Evolutionary conservation across 2,888 invertebrate genomes (phyloP).

Genomic region (Ophion slaviceki): DNA sequence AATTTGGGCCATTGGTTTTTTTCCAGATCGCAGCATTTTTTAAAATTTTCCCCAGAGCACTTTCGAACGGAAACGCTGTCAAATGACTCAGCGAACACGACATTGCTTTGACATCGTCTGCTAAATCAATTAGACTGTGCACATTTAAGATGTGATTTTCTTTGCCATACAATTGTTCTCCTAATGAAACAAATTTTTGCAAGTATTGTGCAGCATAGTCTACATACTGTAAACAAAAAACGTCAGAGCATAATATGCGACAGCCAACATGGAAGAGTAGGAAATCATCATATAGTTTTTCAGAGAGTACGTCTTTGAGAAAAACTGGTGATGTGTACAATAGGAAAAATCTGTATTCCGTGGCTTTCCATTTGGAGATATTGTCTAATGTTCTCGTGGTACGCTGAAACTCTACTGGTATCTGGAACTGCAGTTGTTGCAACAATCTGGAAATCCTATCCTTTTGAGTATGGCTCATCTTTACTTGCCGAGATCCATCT

Average conservation of each 20-base stretch:
- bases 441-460: not conserved
- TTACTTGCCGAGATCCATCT: slow-evolving; percentile 3
- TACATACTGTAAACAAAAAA: not conserved
- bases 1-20: not conserved
- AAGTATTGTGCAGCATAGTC: not conserved
- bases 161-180: not conserved
- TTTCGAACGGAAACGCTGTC: slow-evolving; percentile 13
- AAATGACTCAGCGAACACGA: not conserved
- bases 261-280: not conserved
- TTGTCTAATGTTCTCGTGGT: not conserved
- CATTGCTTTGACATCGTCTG: slow-evolving; percentile 13
- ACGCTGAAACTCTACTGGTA: slow-evolving; percentile 27
- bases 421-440: not conserved
- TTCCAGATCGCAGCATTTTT: slow-evolving; percentile 8
- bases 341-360: not conserved
- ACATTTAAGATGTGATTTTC: slow-evolving; percentile 9
- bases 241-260: not conserved
- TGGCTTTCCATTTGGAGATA: slow-evolving; percentile 26
- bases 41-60: not conserved
- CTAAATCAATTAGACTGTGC: slow-evolving; percentile 1
- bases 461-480: not conserved
- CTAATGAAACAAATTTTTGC: not conserved
- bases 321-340: not conserved
- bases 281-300: not conserved
- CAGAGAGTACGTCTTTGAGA: not conserved